Percentiles rank a stretch among this genome's conserved stretches.
Conservation (phyloP, 2,797 vertebrate genomes). For the Furcifer pardalis region DNA sequence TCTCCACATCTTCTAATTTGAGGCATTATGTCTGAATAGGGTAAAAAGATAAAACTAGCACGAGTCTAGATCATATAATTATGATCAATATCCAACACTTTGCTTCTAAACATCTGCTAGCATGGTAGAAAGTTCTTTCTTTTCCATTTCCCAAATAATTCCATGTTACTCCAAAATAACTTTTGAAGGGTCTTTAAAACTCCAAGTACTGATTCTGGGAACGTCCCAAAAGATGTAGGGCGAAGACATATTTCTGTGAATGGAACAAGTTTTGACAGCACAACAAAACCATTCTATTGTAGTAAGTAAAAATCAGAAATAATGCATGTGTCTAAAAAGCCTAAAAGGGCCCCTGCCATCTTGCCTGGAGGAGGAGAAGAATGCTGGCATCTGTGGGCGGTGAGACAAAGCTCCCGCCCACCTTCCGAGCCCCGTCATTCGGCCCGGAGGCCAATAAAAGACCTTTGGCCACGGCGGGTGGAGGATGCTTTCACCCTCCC, state of each 20-base stretch:
- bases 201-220: background rate
- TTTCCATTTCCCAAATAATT: background rate
- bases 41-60: no score
- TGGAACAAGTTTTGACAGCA: background rate
- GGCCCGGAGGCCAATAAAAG: no score
- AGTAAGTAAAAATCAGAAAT: background rate
- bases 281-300: background rate
- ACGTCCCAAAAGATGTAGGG: background rate
- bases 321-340: background rate
- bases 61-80: no score
- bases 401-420: no score
- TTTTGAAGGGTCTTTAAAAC: fast-evolving
- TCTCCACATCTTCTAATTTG: no score
- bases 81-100: background rate
- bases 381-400: no score
- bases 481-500: no score
- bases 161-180: background rate
- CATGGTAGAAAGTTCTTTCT: background rate
- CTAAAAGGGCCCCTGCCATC: no score
- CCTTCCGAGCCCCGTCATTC: no score
- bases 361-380: no score
- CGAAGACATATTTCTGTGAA: background rate
- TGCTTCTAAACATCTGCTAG: background rate
- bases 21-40: no score
- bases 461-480: no score